Evolutionary conservation across 2,113 vertebrate species (phyloP).

Genomic region (Apistogramma diplotaenia): DNA sequence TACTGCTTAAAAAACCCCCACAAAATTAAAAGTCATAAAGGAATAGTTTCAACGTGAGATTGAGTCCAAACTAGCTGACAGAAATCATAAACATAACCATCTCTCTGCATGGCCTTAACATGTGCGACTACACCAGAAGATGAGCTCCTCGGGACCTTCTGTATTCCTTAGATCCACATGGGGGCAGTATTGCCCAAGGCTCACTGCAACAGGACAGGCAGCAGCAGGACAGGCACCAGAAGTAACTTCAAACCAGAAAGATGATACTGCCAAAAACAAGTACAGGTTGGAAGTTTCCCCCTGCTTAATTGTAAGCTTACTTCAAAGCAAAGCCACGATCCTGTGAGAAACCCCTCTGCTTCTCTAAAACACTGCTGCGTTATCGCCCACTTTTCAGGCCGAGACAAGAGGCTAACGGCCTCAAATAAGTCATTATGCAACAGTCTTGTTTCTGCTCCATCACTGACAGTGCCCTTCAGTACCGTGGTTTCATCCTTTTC

Average conservation of each 20-base stretch:
- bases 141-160: not conserved
- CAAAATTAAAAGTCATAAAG: not conserved
- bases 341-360: not conserved
- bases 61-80: not conserved
- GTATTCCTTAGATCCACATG: conserved; percentile 50
- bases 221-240: conserved; percentile 23
- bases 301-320: not conserved
- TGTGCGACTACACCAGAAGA: not conserved
- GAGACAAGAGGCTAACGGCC: conserved; percentile 43
- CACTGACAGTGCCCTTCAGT: not conserved
- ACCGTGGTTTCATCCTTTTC: not conserved
- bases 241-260: conserved; percentile 32
- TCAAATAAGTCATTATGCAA: conserved; percentile 52
- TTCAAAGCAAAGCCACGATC: not conserved
- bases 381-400: conserved; percentile 33
- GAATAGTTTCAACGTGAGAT: not conserved
- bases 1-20: not conserved
- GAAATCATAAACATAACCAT: not conserved
- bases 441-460: conserved; percentile 17
- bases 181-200: conserved; percentile 72
- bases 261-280: conserved; percentile 16
- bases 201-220: conserved; percentile 1
- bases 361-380: not conserved
- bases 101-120: not conserved
- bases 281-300: not conserved